Base-by-base conservation (phyloP, 2,888 invertebrate species). In the Andricus curvator region DNA sequence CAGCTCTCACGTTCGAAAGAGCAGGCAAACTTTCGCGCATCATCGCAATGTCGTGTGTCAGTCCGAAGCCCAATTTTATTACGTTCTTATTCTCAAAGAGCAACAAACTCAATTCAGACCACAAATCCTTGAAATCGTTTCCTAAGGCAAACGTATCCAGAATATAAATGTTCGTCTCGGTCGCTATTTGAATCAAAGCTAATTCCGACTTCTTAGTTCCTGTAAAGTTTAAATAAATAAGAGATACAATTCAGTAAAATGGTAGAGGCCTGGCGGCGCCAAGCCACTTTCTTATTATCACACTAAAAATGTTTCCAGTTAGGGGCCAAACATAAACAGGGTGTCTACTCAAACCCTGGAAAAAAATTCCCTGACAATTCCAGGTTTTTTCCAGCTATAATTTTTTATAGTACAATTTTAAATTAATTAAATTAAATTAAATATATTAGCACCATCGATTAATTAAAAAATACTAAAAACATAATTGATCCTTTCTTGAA, bases 121-220 rank as follows among this genome's bases (percentile, higher is more conserved):
- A 97, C 81, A 95, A 93, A 85, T 94, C 93, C 1, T 93, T 89
- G 86, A 93, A 93, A 70, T 90, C 87, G 78, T 94, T 92, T 81
- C 94, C 94, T 68, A 97, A 93, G 77, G 94, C 93, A 33, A 96
- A 93, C 64, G 97, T 95, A 92, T 98, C 98, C 85, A 98, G 94
- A 80, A 98, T 95, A 92, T 95, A 98, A 77, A 97, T 95, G 87
- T 93, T 93, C 78, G 95, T 93, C 78, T 93, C 92, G 8, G 96
- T 96, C 22, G 98, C 97, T 85, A 98, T 94, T 93, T 98, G 98
- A 90, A 98, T 95, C 65, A 97, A 92, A 78, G 97, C 96, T 64
- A 97, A 94, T 89, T 96, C 96, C 86, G 94, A 95, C 84, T 95
- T 95, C 85, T 94, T 94, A 17, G 95, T 94, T 81, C 92, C 92